A percentile compares a stretch with the other conserved stretches of the same genome.
Evolutionary conservation across 2,797 vertebrate species (phyloP).

Genomic region (Astyanax mexicanus): DNA sequence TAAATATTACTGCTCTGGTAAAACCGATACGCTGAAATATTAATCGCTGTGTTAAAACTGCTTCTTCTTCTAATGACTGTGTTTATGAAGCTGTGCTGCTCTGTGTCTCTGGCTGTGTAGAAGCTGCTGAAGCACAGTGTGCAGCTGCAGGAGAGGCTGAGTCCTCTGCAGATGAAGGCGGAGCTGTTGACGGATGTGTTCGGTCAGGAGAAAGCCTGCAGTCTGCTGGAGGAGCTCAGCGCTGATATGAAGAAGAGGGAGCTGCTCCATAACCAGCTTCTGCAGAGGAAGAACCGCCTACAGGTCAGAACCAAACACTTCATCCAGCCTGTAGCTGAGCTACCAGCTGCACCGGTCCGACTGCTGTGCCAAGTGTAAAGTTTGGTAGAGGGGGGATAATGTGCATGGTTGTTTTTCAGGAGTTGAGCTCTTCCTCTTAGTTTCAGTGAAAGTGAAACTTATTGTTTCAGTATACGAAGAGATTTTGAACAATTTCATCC

Average conservation of each 20-base stretch:
- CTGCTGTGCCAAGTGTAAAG: too few relatives aligned
- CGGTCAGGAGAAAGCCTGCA: conserved; percentile 75
- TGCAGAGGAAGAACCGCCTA: conserved; percentile 84
- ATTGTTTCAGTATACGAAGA: too few relatives aligned
- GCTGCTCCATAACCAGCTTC: conserved; percentile 82
- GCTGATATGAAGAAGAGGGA: conserved; percentile 80
- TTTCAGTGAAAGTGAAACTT: too few relatives aligned
- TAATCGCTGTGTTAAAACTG: not conserved
- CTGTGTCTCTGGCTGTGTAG: conserved; percentile 53
- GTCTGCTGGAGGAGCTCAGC: conserved; percentile 78
- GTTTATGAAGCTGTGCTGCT: too few relatives aligned
- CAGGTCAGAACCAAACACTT: too few relatives aligned
- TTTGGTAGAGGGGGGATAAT: too few relatives aligned
- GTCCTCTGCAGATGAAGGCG: conserved; percentile 78
- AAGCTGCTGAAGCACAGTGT: conserved; percentile 81
- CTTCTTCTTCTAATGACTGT: too few relatives aligned
- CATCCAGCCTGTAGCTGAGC: too few relatives aligned
- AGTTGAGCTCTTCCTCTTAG: too few relatives aligned
- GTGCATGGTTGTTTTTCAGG: too few relatives aligned
- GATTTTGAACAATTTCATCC: too few relatives aligned
- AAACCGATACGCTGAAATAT: not conserved
- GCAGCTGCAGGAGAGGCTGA: conserved; percentile 83
- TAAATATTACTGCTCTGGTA: not conserved
- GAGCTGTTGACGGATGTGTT: conserved; percentile 83
- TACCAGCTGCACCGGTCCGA: too few relatives aligned